phyloP scores from a whole-genome alignment of 2,888 invertebrate species.

The Bedellia somnulentella region DNA sequence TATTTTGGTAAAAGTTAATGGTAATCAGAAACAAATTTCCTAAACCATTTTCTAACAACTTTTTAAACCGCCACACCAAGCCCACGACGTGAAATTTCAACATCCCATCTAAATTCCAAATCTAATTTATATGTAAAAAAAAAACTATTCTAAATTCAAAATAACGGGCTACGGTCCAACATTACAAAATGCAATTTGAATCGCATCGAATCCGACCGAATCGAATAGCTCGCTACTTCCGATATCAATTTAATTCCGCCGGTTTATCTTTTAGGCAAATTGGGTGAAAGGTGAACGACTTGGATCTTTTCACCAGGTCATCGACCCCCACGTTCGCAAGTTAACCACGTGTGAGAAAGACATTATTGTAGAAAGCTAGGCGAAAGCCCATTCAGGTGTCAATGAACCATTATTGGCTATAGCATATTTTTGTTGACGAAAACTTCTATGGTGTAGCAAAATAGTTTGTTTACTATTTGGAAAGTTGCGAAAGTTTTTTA shows the following conservation, averaged over 20 bases:
- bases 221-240: too few species aligned
- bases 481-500: not conserved
- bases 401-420: not conserved
- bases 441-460: not conserved
- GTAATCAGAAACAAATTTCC: too few species aligned
- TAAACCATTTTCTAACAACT: too few species aligned
- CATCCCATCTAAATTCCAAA: too few species aligned
- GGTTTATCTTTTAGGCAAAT: conserved; percentile 28
- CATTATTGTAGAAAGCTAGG: conserved; percentile 26
- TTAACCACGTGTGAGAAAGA: conserved; percentile 1
- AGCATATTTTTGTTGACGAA: not conserved
- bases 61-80: too few species aligned
- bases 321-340: conserved; percentile 4
- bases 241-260: conserved; percentile 1
- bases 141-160: too few species aligned
- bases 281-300: conserved; percentile 45
- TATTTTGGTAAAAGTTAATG: too few species aligned
- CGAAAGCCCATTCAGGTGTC: conserved; percentile 18
- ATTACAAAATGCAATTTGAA: too few species aligned
- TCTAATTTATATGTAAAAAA: too few species aligned
- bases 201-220: not conserved
- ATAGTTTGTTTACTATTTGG: too few species aligned
- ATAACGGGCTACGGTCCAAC: too few species aligned
- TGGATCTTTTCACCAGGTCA: conserved; percentile 27
- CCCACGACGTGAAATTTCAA: too few species aligned